Percentiles rank a stretch among this genome's conserved stretches.
Conservation (phyloP, 1,140 invertebrate genomes). For the Zeugodacus cucurbitae region DNA sequence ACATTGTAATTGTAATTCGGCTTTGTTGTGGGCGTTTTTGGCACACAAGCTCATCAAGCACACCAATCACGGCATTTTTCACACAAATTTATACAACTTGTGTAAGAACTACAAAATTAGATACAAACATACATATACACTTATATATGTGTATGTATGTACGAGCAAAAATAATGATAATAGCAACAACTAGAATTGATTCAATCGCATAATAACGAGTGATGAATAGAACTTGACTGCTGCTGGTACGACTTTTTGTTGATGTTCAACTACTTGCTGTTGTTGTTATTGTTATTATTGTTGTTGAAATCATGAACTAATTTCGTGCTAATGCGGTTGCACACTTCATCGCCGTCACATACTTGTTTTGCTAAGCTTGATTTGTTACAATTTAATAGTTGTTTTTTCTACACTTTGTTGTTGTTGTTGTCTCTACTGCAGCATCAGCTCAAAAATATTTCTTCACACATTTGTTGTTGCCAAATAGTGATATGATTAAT, state of each 20-base stretch:
- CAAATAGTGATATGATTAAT: neutral
- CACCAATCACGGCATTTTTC: constrained; percentile 5
- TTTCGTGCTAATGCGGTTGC: neutral
- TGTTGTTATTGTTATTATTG: neutral
- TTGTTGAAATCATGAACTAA: constrained; percentile 2
- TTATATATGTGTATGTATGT: neutral
- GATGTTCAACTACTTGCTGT: neutral
- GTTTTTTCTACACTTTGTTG: neutral
- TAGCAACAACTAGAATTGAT: neutral
- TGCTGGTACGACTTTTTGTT: constrained; percentile 1
- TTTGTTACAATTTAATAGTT: neutral
- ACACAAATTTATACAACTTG: neutral
- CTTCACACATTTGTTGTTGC: neutral
- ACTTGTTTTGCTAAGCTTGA: neutral
- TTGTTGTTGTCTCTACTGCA: neutral
- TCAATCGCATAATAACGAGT: neutral
- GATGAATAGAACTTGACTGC: constrained; percentile 15
- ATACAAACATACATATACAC: neutral
- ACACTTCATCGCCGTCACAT: neutral
- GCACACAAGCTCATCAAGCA: neutral
- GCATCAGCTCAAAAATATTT: neutral
- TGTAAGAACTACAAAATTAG: neutral
- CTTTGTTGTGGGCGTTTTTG: neutral
- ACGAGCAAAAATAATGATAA: neutral
- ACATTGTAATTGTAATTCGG: neutral